A percentile compares a stretch with the other conserved stretches of the same genome.
These are phyloP conservation scores for Cettia cetti DNA, from an alignment of 2,113 vertebrate species.

Conservation along the genomic window DNA sequence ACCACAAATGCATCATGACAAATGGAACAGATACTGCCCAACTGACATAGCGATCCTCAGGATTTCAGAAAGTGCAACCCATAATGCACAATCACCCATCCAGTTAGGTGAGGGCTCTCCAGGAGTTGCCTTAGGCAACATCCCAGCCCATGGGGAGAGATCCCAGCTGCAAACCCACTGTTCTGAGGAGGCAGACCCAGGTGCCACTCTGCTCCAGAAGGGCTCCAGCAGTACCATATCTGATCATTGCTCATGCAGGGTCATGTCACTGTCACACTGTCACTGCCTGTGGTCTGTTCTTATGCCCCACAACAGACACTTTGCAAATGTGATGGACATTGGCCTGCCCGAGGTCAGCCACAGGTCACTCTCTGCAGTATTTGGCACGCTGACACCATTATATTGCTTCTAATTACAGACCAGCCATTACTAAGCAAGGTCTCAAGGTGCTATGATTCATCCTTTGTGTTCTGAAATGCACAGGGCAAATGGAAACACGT, in stretches of 20 bases:
- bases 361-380: background rate
- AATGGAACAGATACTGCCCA: background rate
- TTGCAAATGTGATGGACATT: background rate
- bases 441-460: background rate
- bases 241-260: background rate
- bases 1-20: fast-evolving
- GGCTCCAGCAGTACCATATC: background rate
- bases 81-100: background rate
- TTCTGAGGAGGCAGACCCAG: background rate
- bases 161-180: too few relatives aligned
- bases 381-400: background rate
- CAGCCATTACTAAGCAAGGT: background rate
- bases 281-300: background rate
- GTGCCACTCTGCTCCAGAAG: background rate
- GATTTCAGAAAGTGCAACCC: background rate
- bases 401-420: background rate
- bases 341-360: background rate
- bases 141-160: background rate
- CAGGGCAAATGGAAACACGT: background rate
- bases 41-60: background rate
- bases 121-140: background rate
- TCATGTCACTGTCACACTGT: background rate
- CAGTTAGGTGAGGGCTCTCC: too few relatives aligned
- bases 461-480: background rate
- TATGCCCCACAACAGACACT: background rate